phyloP scores from a whole-genome alignment of 2,797 vertebrate genomes.

The Adrianichthys oophorus region DNA sequence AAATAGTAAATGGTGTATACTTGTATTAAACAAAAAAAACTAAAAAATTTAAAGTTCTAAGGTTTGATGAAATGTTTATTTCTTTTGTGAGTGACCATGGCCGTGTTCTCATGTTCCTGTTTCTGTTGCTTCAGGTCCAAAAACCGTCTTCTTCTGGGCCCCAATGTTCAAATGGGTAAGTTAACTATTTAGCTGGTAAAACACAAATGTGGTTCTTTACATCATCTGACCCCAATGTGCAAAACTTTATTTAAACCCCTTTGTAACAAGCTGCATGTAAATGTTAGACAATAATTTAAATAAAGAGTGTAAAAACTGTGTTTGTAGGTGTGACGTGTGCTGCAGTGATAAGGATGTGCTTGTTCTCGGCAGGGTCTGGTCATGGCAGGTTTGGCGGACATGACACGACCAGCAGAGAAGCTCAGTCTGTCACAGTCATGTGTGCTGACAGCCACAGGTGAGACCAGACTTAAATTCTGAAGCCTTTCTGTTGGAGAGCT shows the following conservation, averaged over 20 bases:
- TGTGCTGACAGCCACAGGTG: conserved; percentile 95
- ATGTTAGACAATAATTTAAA: no score
- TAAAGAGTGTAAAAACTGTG: no score
- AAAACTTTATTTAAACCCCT: no score
- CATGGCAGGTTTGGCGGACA: conserved; percentile 90
- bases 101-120: not conserved
- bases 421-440: conserved; percentile 90
- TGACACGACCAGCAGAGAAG: conserved; percentile 95
- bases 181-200: conserved; percentile 9
- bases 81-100: no score
- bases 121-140: conserved; percentile 83
- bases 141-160: conserved; percentile 98
- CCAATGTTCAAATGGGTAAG: conserved; percentile 99
- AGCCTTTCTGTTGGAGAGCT: not conserved
- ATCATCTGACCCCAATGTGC: no score
- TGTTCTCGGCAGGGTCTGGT: conserved; percentile 85
- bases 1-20: no score
- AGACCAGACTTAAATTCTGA: not conserved
- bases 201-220: not conserved
- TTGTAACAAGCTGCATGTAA: no score
- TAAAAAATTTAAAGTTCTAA: no score
- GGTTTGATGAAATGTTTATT: no score
- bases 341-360: not conserved
- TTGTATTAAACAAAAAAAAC: no score
- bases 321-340: no score